A percentile compares a stretch with the other conserved stretches of the same genome.
These are phyloP conservation scores for Exaiptasia diaphana DNA, from an alignment of 64 coral and sea anemone species.

Conservation along the genomic window DNA sequence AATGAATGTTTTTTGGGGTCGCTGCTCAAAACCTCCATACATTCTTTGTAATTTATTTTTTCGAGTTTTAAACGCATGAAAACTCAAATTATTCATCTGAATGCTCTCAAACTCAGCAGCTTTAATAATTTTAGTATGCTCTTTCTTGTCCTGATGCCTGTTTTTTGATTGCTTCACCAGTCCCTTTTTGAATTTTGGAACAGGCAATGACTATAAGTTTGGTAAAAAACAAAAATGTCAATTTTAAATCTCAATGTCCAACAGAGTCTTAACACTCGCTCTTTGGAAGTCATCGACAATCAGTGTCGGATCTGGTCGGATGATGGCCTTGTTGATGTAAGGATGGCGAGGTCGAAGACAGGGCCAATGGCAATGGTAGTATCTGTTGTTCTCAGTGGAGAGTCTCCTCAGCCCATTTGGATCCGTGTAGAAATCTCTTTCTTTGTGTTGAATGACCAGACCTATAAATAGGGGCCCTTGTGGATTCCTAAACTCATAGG, in stretches of 20 bases:
- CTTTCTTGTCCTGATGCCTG: no score
- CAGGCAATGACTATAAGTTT: no score
- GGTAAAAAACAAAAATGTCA: background rate
- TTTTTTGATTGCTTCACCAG: no score
- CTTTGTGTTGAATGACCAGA: background rate
- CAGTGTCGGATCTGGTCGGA: background rate
- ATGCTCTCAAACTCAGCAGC: no score
- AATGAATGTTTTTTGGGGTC: no score
- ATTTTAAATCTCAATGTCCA: background rate
- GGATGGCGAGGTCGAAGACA: background rate
- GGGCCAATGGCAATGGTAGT: slow-evolving; percentile 1
- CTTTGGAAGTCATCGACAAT: slow-evolving; percentile 3
- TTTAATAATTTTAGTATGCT: no score
- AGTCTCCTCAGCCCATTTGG: background rate
- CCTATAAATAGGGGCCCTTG: slow-evolving; percentile 1
- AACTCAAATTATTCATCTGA: no score
- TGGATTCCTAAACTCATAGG: background rate
- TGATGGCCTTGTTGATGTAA: background rate
- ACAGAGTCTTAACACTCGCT: slow-evolving; percentile 1
- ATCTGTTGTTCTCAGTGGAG: background rate
- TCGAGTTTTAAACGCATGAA: no score
- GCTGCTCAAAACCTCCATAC: no score
- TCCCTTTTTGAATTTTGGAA: no score
- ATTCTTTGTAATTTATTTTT: no score
- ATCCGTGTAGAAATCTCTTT: background rate